phyloP scores from a whole-genome alignment of 2,113 vertebrate genomes.

The Halichoerus grypus region DNA sequence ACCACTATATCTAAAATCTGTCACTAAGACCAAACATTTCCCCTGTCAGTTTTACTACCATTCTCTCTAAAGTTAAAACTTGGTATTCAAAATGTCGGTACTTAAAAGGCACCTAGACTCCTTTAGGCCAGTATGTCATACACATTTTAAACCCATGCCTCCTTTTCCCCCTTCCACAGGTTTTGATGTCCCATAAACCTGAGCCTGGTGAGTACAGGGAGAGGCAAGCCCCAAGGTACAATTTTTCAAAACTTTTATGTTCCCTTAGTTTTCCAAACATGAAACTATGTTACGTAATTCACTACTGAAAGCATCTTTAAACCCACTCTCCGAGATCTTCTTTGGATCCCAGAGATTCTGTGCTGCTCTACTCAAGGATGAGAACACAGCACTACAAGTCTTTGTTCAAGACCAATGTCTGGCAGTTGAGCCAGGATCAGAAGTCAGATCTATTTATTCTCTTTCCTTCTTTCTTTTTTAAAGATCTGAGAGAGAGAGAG shows the following conservation, averaged over 20 bases:
- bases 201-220: neutral
- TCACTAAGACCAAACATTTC: neutral
- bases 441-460: neutral
- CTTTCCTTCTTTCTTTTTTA: neutral
- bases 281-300: neutral
- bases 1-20: neutral
- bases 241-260: neutral
- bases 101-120: neutral
- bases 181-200: neutral
- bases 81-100: neutral
- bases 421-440: neutral
- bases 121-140: neutral
- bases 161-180: neutral
- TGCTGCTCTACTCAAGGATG: neutral
- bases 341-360: neutral
- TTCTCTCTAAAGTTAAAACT: neutral
- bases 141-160: neutral
- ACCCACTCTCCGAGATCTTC: neutral
- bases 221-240: neutral
- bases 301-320: neutral
- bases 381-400: neutral
- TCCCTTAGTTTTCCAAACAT: slow-evolving; percentile 21
- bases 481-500: neutral
- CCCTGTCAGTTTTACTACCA: neutral
- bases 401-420: neutral